Evolutionary conservation across 92 coral and sea anemone species (phyloP), one percentile per base, ranked within the genome.

Genomic region (Epizoanthus stellaris): DNA sequence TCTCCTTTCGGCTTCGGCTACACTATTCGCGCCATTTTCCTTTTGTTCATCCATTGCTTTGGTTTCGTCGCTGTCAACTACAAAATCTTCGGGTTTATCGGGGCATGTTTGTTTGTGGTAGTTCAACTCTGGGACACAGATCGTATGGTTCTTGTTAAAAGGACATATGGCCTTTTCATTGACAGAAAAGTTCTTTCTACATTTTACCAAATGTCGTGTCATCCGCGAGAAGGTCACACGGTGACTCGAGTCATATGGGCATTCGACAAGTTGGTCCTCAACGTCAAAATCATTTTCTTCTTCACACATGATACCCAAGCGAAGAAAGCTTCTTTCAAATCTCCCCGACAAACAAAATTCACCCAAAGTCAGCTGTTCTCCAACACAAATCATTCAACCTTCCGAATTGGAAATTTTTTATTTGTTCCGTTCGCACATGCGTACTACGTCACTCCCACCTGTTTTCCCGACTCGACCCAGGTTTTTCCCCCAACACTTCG

Each of bases 321-420:
- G 73, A 90, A 88, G 87, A 70, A 88, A 82, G 92, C 85, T 89
- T 90, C 70, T 77, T 90, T 86, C 89, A 88, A 88, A 82, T 89
- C 87, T 91, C 95, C 90, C 94, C 87, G 92, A 90, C 80, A 90
- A 86, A 79, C 80, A 93, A 94, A 85, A 76, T 86, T 86, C 90
- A 92, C 80, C 86, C 89, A 54, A 76, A 86, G 90, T 94, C 98
- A 94, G 98, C 98, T 94, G 98, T 94, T 94, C 97, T 84, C 92
- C 77, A 88, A 89, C 92, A 83, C 90, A 86, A 94, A 94, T 94
- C 98, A 94, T 90, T 92, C 98, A 91, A 80, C 34, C 76, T 85
- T 89, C 88, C 83, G 96, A 93, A 92, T 88, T 91, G 94, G 94
- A 91, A 87, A 82, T 88, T 86, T 92, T 94, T 94, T 92, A 92